These are phyloP conservation scores for Odobenus rosmarus DNA, from an alignment of 2,113 vertebrate genomes.

Conservation along the genomic window DNA sequence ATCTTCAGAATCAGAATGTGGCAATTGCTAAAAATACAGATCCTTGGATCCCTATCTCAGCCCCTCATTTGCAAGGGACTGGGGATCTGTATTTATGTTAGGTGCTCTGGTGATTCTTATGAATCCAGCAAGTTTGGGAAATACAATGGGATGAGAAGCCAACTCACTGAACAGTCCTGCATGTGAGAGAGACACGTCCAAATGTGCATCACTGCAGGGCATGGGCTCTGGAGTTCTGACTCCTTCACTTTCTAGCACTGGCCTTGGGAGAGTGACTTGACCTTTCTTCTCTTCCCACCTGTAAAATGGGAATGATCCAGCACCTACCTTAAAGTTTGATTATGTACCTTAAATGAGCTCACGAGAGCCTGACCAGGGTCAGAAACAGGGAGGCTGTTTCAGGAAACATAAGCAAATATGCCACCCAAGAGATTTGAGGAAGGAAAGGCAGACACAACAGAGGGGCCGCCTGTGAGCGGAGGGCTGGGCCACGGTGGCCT, in stretches of 20 bases:
- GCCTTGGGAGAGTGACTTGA: background rate
- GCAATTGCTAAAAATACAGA: background rate
- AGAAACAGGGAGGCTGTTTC: background rate
- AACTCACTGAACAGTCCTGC: background rate
- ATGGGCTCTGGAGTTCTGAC: background rate
- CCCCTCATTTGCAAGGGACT: background rate
- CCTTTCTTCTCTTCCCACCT: background rate
- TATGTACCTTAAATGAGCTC: background rate
- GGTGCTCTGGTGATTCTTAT: background rate
- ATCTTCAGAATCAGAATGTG: background rate
- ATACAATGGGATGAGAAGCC: background rate
- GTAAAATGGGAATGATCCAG: background rate
- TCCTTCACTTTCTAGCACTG: background rate
- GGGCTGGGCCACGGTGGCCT: too few relatives aligned
- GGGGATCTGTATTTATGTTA: background rate
- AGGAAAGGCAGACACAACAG: background rate
- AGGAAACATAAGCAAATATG: background rate
- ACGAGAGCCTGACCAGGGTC: background rate
- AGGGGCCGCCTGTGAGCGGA: background rate
- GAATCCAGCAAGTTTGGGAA: background rate
- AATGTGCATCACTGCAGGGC: accelerated
- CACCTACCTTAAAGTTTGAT: background rate
- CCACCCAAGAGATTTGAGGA: background rate
- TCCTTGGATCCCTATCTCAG: background rate
- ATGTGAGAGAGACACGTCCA: background rate